Base-by-base conservation (phyloP, 2,797 vertebrate species). In the Argentina silus region DNA sequence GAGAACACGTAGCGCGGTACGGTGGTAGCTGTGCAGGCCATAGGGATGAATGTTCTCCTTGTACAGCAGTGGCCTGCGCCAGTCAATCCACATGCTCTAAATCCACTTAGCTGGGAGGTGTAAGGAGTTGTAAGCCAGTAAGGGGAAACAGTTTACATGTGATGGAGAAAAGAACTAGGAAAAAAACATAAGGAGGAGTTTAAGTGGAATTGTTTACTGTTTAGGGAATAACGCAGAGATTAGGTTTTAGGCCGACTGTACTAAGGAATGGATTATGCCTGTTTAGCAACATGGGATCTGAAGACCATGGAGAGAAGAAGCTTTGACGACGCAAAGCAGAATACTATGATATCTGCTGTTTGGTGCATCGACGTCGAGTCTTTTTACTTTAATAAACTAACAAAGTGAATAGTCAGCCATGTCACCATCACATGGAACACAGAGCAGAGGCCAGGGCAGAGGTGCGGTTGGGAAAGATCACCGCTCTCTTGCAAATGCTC, bases 41-140 rank as follows among this genome's bases (percentile, higher is more conserved):
- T 59, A 69, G 60, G 48, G 60, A 68, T 51, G 70, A 61, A 7
- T 59, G 19, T 63, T 60, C 57, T 59, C 17, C 47, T 27, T 55
- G 42, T 75, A 59, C 48, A 59, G 62, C 64, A 36, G 15, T 72
- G 57, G 53, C 45, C 67, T 75, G 44, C 1, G 7, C 43, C n/a
- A 60, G 65, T 75, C 72, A 78, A 78, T 69, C 69, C 70, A 50
- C 48, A 47, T 63, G 15, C 64, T 23, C 59, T 65, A 72, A 78
- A 79, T 71, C 68, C 69, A 77, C 69, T 75, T 64, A 70, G 48
- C 66, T 53, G 53, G 72, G 27, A 36, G 27, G 27, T 36, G 27
- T 36, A 4, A 36, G 27, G 27, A 36, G 2, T 36, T 72, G 68
- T 55, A 71, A 78, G 67, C 53, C 56, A 70, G 23, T 50, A 56